phyloP scores from a whole-genome alignment of 2,888 invertebrate genomes.

The Sphaeridia pumilis region DNA sequence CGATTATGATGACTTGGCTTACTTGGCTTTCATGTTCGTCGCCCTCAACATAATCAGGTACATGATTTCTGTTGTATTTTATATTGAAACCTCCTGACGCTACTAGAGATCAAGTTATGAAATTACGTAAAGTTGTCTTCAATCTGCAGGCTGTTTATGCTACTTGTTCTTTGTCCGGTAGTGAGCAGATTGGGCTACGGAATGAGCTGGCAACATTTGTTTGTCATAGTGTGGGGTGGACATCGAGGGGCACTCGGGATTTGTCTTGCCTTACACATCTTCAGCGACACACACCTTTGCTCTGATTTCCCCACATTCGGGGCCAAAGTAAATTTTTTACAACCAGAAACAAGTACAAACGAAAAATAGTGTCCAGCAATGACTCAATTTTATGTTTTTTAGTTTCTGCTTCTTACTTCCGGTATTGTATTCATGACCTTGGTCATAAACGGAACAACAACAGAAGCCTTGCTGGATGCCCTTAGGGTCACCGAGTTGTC shows the following conservation, averaged over 20 bases:
- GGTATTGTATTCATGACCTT: conserved; percentile 49
- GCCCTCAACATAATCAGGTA: conserved; percentile 40
- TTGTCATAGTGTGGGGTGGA: conserved; percentile 53
- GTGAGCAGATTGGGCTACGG: conserved; percentile 48
- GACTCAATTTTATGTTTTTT: conserved; percentile 40
- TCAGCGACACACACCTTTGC: conserved; percentile 41
- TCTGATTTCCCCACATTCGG: conserved; percentile 20
- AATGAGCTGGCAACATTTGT: conserved; percentile 47
- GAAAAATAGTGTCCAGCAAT: too few relatives aligned
- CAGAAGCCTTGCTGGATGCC: conserved; percentile 44
- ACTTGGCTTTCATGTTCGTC: conserved; percentile 43
- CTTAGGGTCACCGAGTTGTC: conserved; percentile 47
- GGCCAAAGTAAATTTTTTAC: conserved; percentile 26
- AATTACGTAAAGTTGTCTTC: background rate
- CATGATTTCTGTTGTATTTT: background rate
- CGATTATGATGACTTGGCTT: conserved; percentile 43
- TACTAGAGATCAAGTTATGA: conserved; percentile 23
- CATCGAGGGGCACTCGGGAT: conserved; percentile 50
- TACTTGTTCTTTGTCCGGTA: conserved; percentile 45
- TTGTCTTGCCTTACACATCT: conserved; percentile 48
- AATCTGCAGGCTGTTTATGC: conserved; percentile 41
- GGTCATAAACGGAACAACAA: conserved; percentile 49
- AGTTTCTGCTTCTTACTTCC: conserved; percentile 48
- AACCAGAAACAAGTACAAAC: background rate
- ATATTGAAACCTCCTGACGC: background rate